Conservation (phyloP, 2,113 vertebrate genomes). For the Holacanthus passer region DNA sequence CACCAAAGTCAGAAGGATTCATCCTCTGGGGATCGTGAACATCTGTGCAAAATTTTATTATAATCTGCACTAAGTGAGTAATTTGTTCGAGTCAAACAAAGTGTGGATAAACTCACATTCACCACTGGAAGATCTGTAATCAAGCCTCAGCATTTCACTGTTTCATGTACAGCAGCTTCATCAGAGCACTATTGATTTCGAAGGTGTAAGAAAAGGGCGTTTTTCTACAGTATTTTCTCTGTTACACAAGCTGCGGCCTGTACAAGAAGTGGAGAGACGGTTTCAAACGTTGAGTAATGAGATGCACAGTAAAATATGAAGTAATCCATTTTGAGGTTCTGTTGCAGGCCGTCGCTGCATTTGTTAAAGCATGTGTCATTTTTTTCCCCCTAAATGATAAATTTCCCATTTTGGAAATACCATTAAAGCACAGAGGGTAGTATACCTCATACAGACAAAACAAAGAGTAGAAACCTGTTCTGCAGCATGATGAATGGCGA, state of each 20-base stretch:
- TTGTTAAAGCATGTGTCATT: constrained; percentile 29
- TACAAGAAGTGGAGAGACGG: constrained; percentile 9
- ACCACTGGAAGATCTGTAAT: constrained; percentile 32
- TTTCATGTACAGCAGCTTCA: constrained; percentile 25
- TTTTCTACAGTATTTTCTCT: constrained; percentile 16
- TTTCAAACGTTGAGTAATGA: constrained; percentile 38
- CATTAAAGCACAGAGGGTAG: constrained; percentile 15
- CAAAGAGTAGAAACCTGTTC: constrained; percentile 35
- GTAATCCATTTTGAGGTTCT: constrained; percentile 30
- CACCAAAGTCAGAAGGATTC: too few relatives aligned
- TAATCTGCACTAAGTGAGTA: neutral
- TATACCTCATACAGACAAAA: constrained; percentile 38
- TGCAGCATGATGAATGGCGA: constrained; percentile 25
- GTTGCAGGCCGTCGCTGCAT: constrained; percentile 14
- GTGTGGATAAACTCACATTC: constrained; percentile 21
- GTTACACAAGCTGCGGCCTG: constrained; percentile 3
- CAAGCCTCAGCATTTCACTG: constrained; percentile 17
- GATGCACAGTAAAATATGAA: constrained; percentile 43
- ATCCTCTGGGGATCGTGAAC: too few relatives aligned
- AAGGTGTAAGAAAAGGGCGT: constrained; percentile 14
- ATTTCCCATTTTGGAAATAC: constrained; percentile 32
- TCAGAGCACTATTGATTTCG: constrained; percentile 28
- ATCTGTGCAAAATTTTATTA: too few relatives aligned
- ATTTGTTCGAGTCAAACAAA: constrained; percentile 37
- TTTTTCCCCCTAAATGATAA: constrained; percentile 38